Conservation (phyloP, 1,140 invertebrate species). For the Choristoneura fumiferana region DNA sequence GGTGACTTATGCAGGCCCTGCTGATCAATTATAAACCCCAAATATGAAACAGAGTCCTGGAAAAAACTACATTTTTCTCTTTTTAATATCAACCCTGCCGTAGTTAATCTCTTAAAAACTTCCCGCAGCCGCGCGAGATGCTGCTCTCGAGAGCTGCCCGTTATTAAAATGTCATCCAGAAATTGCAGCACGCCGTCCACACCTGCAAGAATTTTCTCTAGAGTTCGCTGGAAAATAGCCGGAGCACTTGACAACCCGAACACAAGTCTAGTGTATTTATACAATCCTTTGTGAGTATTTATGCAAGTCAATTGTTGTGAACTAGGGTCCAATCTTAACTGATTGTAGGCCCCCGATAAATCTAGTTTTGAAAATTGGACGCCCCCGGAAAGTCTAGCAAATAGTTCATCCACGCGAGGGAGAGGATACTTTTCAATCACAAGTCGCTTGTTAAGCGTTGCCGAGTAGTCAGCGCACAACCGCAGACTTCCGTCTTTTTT, state of each 20-base stretch:
- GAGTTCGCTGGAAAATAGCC: conserved; percentile 34
- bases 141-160: conserved; percentile 28
- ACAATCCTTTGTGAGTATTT: conserved; percentile 38
- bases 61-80: conserved; percentile 7
- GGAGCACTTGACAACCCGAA: conserved; percentile 33
- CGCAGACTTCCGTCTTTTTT: conserved; percentile 45
- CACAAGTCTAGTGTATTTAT: conserved; percentile 29
- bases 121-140: conserved; percentile 34
- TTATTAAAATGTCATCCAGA: conserved; percentile 28
- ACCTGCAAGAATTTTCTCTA: conserved; percentile 38
- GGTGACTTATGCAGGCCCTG: conserved; percentile 27
- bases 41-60: conserved; percentile 23
- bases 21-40: conserved; percentile 33
- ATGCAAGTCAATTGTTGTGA: conserved; percentile 33
- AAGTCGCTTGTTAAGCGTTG: conserved; percentile 37
- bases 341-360: conserved; percentile 41
- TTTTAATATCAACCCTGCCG: conserved; percentile 38
- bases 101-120: conserved; percentile 18
- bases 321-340: conserved; percentile 32
- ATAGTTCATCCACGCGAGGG: conserved; percentile 37
- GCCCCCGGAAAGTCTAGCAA: conserved; percentile 35
- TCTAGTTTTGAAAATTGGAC: conserved; percentile 45
- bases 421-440: conserved; percentile 34
- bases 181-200: conserved; percentile 20
- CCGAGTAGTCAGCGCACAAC: conserved; percentile 51